Conservation (phyloP, 1,140 invertebrate species). For the Nasonia vitripennis region DNA sequence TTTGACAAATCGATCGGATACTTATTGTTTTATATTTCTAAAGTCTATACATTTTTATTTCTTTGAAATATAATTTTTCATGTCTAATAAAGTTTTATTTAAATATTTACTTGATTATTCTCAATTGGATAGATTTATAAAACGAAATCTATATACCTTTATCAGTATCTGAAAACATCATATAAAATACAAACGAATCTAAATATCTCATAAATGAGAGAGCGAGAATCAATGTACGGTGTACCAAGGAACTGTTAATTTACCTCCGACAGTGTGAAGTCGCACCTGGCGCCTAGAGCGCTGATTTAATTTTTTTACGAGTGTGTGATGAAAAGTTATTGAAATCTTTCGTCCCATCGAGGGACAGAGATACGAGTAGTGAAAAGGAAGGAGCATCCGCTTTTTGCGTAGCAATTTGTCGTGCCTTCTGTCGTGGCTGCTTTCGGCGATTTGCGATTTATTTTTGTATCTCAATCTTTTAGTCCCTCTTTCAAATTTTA, state of each 20-base stretch:
- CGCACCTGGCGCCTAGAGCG: constrained; percentile 17
- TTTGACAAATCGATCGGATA: constrained; percentile 20
- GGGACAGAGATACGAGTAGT: background rate
- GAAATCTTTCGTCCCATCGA: background rate
- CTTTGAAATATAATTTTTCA: background rate
- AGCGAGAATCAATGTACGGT: constrained; percentile 40
- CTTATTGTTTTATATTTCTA: background rate
- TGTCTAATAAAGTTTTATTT: background rate
- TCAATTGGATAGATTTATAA: background rate
- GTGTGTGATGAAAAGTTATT: background rate
- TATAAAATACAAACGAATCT: background rate
- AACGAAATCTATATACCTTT: background rate
- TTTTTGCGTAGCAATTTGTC: constrained; percentile 70
- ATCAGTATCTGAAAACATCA: background rate
- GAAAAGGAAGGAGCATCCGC: constrained; percentile 50
- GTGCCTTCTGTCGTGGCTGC: constrained; percentile 72
- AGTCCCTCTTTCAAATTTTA: background rate
- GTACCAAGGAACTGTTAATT: constrained; percentile 39
- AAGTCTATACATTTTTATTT: background rate
- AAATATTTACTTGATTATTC: background rate
- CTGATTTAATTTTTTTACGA: constrained; percentile 44
- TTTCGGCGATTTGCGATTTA: constrained; percentile 68
- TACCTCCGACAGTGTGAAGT: constrained; percentile 34
- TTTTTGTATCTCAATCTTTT: constrained; percentile 66
- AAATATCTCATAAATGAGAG: background rate